Percentiles rank a stretch among this genome's conserved stretches.
These are phyloP conservation scores for Drosophila peninsularis DNA, from an alignment of 2,888 invertebrate genomes.

Conservation along the genomic window DNA sequence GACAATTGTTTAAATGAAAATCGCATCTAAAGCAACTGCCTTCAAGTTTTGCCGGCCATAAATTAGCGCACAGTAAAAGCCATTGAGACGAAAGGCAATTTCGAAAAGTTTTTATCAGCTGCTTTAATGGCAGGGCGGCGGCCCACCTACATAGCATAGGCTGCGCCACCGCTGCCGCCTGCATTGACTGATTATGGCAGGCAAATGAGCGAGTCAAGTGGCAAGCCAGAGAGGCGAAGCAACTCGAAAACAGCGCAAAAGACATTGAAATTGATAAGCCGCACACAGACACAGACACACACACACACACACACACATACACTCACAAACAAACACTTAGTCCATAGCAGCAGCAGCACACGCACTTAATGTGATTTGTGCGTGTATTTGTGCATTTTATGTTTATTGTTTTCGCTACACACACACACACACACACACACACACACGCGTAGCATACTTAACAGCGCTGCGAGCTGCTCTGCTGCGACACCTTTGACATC, in stretches of 20 bases:
- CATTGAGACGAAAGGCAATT: slow-evolving; percentile 47
- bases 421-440: slow-evolving; percentile 12
- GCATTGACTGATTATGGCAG: slow-evolving; percentile 66
- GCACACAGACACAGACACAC: slow-evolving; percentile 14
- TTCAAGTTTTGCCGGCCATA: slow-evolving; percentile 53
- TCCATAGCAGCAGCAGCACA: slow-evolving; percentile 2
- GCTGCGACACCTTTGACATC: slow-evolving; percentile 31
- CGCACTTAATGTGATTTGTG: slow-evolving; percentile 27
- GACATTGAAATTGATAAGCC: slow-evolving; percentile 70
- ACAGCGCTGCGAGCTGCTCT: slow-evolving; percentile 8
- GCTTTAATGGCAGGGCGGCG: slow-evolving; percentile 47
- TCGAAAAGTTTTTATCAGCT: slow-evolving; percentile 69
- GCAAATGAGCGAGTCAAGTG: slow-evolving; percentile 64
- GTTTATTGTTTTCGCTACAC: slow-evolving; percentile 65
- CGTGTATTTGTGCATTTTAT: slow-evolving; percentile 61
- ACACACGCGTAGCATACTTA: slow-evolving; percentile 27
- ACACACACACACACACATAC: not conserved
- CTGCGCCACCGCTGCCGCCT: slow-evolving; percentile 18
- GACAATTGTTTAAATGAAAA: slow-evolving; percentile 52
- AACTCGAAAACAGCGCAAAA: slow-evolving; percentile 8
- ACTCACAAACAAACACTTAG: not conserved
- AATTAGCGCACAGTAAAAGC: slow-evolving; percentile 64
- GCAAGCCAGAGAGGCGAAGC: slow-evolving; percentile 34
- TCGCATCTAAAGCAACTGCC: slow-evolving; percentile 26
- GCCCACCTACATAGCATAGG: not conserved